Evolutionary conservation across 2,888 invertebrate genomes (phyloP).

Genomic region (Troides oblongomaculatus): DNA sequence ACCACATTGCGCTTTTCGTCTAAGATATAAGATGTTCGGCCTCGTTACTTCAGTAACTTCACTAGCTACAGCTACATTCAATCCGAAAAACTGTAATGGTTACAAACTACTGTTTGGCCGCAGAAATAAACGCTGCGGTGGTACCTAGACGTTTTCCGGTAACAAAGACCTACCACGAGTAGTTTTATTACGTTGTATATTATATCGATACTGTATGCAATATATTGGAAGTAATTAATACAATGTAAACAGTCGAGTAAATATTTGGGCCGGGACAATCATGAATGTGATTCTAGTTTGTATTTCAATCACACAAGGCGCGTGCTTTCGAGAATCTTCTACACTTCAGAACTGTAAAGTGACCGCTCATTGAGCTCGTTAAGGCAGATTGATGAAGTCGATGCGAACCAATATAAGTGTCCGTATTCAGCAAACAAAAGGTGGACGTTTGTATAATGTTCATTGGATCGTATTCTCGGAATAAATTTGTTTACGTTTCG

Average conservation of each 20-base stretch:
- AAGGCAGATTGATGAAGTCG: conserved; percentile 38
- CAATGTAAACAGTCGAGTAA: not conserved
- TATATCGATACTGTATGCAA: no score
- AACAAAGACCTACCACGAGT: no score
- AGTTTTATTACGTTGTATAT: no score
- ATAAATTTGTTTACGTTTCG: conserved; percentile 16
- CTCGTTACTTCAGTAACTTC: no score
- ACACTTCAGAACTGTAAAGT: conserved; percentile 47
- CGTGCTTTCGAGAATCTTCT: conserved; percentile 49
- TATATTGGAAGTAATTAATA: not conserved
- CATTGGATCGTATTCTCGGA: conserved; percentile 12
- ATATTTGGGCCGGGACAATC: not conserved
- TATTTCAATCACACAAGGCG: conserved; percentile 11
- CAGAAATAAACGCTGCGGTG: no score
- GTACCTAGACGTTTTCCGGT: no score
- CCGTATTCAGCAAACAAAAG: conserved; percentile 17
- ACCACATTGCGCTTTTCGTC: no score
- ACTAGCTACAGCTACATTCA: no score
- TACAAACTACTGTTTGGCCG: no score
- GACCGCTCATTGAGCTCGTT: conserved; percentile 66
- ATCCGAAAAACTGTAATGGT: no score
- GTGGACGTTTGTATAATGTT: not conserved
- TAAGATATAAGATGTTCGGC: no score
- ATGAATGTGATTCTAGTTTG: conserved; percentile 9
- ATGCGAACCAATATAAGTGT: conserved; percentile 22